phyloP scores from a whole-genome alignment of 2,113 vertebrate genomes.

The Pachyramphus minor region DNA sequence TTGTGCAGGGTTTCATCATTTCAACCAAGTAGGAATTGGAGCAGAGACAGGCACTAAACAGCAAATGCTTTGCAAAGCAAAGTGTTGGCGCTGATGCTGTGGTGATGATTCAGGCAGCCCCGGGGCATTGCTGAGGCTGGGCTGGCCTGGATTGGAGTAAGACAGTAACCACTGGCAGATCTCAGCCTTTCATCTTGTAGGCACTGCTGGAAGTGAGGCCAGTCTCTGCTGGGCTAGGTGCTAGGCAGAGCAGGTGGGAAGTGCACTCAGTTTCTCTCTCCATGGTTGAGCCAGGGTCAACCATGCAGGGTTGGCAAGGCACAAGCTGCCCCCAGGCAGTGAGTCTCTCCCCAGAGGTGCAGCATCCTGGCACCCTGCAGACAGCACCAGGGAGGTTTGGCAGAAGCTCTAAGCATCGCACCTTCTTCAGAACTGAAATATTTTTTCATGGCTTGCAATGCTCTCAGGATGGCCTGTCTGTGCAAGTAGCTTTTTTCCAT shows the following conservation, averaged over 20 bases:
- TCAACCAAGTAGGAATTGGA: not conserved
- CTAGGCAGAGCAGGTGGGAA: not conserved
- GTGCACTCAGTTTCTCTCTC: not conserved
- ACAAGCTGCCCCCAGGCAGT: not conserved
- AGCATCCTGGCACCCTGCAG: not conserved
- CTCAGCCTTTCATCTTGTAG: not conserved
- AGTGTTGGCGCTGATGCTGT: not conserved
- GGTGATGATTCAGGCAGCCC: not conserved
- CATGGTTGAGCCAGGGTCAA: rapidly evolving
- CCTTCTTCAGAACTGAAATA: not conserved
- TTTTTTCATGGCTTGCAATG: not conserved
- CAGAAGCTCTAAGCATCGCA: not conserved
- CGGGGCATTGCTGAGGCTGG: not conserved
- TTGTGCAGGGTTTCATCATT: not conserved
- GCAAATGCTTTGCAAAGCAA: not conserved
- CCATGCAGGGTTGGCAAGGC: not conserved
- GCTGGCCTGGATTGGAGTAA: not conserved
- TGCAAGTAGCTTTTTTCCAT: conserved; percentile 4
- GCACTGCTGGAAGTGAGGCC: not conserved
- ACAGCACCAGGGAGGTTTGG: not conserved
- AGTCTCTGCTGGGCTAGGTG: not conserved
- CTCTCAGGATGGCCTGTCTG: conserved; percentile 23
- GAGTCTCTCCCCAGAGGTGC: not conserved
- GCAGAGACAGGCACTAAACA: not conserved
- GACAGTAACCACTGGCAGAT: not conserved